Evolutionary conservation across 2,113 vertebrate species (phyloP).

Genomic region (Dissostichus mawsoni): DNA sequence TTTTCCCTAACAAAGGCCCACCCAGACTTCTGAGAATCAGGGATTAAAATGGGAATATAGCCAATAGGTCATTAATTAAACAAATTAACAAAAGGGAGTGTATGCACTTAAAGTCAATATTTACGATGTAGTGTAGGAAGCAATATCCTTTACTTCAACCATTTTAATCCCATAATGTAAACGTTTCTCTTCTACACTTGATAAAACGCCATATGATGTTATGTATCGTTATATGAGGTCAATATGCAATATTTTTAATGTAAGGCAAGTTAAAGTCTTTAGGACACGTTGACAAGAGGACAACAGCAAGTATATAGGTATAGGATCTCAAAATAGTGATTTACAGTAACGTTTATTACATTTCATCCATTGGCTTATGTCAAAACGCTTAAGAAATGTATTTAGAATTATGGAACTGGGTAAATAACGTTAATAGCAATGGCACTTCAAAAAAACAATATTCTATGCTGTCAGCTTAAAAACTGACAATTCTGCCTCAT

Average conservation of each 20-base stretch:
- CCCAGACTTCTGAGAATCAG: slow-evolving; percentile 30
- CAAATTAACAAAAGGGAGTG: slow-evolving; percentile 57
- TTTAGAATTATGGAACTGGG: background rate
- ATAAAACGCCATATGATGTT: too few species aligned
- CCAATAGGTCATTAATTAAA: slow-evolving; percentile 69
- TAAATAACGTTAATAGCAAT: background rate
- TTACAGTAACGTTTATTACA: background rate
- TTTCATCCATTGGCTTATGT: background rate
- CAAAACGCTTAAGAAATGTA: background rate
- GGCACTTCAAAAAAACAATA: background rate
- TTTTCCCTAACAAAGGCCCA: slow-evolving; percentile 5
- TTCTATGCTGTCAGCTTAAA: background rate
- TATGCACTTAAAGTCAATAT: slow-evolving; percentile 21
- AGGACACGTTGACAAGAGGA: background rate
- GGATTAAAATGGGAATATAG: slow-evolving; percentile 48
- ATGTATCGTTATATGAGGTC: too few species aligned
- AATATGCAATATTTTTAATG: too few species aligned
- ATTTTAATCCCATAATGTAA: background rate
- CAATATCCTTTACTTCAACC: background rate
- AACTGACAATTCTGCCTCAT: background rate
- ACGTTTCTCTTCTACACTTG: too few species aligned
- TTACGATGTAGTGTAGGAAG: slow-evolving; percentile 12
- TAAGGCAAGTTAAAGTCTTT: too few species aligned
- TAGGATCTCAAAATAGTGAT: background rate
- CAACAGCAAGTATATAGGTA: background rate